phyloP scores from a whole-genome alignment of 1,140 invertebrate genomes.

The Tribolium madens region DNA sequence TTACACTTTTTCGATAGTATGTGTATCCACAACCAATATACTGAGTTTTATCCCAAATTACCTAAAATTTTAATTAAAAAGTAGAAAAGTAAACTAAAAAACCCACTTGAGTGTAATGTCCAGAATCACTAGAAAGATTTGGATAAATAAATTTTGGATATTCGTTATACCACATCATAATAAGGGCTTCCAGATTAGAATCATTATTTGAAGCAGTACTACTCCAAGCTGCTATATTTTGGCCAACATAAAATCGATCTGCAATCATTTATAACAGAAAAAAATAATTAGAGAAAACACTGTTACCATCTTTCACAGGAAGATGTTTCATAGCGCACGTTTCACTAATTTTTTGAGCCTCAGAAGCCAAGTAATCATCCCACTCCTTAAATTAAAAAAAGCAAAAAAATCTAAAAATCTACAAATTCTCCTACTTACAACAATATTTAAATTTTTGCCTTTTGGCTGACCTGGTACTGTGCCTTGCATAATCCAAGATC shows the following conservation, averaged over 20 bases:
- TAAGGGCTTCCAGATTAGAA: background rate
- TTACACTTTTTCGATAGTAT: background rate
- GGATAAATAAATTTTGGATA: slow-evolving; percentile 38
- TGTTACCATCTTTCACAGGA: slow-evolving; percentile 51
- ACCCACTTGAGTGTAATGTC: background rate
- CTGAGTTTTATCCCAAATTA: background rate
- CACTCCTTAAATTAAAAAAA: background rate
- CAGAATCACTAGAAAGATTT: background rate
- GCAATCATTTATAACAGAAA: background rate
- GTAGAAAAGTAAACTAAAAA: background rate
- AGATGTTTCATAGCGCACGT: slow-evolving; percentile 51
- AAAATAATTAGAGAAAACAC: background rate
- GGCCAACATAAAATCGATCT: slow-evolving; percentile 26
- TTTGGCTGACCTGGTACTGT: slow-evolving; percentile 53
- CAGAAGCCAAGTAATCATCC: background rate
- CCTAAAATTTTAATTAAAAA: background rate
- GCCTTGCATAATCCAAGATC: slow-evolving; percentile 51
- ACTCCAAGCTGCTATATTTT: slow-evolving; percentile 10
- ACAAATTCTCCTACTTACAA: slow-evolving; percentile 40
- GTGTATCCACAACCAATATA: background rate
- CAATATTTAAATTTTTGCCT: slow-evolving; percentile 52
- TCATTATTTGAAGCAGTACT: background rate
- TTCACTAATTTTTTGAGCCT: slow-evolving; percentile 55
- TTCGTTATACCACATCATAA: slow-evolving; percentile 34
- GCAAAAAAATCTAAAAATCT: background rate